Base-by-base conservation (phyloP, 2,797 vertebrate genomes). In the Spinus pinus region DNA sequence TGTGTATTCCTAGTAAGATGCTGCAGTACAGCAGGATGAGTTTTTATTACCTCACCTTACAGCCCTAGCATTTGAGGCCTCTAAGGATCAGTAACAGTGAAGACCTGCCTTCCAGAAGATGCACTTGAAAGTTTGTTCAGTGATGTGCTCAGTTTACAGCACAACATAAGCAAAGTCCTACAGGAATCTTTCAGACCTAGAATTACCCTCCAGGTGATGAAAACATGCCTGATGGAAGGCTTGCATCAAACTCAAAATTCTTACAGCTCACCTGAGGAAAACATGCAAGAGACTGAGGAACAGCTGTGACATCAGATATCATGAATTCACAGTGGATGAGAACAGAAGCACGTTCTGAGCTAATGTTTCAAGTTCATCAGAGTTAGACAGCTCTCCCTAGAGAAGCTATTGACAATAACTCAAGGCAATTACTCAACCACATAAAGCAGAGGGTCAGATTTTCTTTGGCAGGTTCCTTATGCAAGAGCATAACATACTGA, bases 1-100 rank as follows among this genome's bases (percentile, higher is more conserved):
- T 57, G 13, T 8, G 3, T 51, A 80, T 87, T 97, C 95, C 80
- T 87, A 82, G 73, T 83, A 73, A 95, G 47, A 75, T 70, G 53
- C 57, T 65, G 39, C 46, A 69, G 27, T 41, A 78, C 73, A 81
- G 72, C 58, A 95, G 74, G 57, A 87, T 18, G 23, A 90, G 73
- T 39, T 95, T 95, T 86, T 85, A 93, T 92, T 81, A 70, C 65
- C n/a, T 72, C 31, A 71, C 30, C 95, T 94, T 65, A 53, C 54
- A 92, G 85, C 90, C 17, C 50, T 69, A 93, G 37, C 56, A 84
- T 58, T 67, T 84, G 62, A 95, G 53, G 50, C 31, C 70, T 93
- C 79, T 93, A 83, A 82, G 62, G 77, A 88, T 74, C 79, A 85
- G 42, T 6, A 23, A 37, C 18, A 66, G 46, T 21, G 44, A 92